A percentile compares a stretch with the other conserved stretches of the same genome.
Conservation (phyloP, 2,888 invertebrate genomes). For the Euspilapteryx auroguttella region DNA sequence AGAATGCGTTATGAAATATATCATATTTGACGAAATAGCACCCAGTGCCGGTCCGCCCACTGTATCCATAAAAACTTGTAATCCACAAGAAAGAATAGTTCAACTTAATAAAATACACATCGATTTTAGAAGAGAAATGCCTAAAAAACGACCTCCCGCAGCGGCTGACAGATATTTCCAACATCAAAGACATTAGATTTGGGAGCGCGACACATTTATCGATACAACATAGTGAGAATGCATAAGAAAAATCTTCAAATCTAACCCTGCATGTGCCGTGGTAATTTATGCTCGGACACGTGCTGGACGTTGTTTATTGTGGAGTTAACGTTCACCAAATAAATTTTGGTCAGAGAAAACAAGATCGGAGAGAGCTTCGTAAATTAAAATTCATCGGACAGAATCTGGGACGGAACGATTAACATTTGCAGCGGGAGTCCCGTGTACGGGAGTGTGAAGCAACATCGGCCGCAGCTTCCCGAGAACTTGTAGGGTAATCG, state of each 20-base stretch:
- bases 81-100: conserved; percentile 7
- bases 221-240: conserved; percentile 1
- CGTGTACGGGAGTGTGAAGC: conserved; percentile 2
- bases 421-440: not conserved
- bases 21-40: no score
- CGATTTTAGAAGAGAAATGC: conserved; percentile 11
- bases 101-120: conserved; percentile 8
- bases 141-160: conserved; percentile 17
- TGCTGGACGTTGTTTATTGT: conserved; percentile 17
- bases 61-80: conserved; percentile 14
- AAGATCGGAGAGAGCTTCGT: conserved; percentile 4
- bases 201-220: conserved; percentile 4
- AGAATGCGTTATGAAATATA: no score
- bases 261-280: not conserved
- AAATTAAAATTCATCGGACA: not conserved
- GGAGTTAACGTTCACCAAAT: conserved; percentile 16
- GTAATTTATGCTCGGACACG: conserved; percentile 23
- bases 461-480: not conserved
- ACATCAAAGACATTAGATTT: conserved; percentile 1
- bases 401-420: not conserved
- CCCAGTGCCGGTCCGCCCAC: conserved; percentile 21
- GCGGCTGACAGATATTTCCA: conserved; percentile 11
- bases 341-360: conserved; percentile 6
- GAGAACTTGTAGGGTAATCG: not conserved
- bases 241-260: conserved; percentile 2